Conservation (phyloP, 2,888 invertebrate genomes). For the Phrixothrix hirtus region DNA sequence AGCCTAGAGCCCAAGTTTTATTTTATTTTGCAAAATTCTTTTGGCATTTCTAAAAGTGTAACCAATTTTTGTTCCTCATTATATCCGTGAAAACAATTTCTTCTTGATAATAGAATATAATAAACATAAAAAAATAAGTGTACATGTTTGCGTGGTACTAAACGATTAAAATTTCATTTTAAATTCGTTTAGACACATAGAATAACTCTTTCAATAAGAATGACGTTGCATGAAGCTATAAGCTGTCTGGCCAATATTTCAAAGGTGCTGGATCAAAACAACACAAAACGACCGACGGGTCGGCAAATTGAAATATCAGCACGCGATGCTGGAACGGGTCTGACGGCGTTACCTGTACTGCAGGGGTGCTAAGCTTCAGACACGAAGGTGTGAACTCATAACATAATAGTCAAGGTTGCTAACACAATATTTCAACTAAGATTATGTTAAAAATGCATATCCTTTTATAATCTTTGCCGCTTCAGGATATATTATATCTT, state of each 20-base stretch:
- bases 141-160: slow-evolving; percentile 25
- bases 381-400: slow-evolving; percentile 34
- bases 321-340: slow-evolving; percentile 41
- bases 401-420: slow-evolving; percentile 15
- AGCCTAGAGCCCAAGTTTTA: too few species aligned
- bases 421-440: slow-evolving; percentile 14
- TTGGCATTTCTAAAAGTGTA: too few species aligned
- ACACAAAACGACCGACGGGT: slow-evolving; percentile 46
- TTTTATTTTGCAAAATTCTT: too few species aligned
- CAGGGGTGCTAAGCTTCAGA: slow-evolving; percentile 33
- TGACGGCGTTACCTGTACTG: slow-evolving; percentile 25
- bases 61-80: too few species aligned
- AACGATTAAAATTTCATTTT: slow-evolving; percentile 39
- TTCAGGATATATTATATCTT: neutral
- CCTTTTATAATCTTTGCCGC: slow-evolving; percentile 1
- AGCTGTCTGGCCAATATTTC: slow-evolving; percentile 44
- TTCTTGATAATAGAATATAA: too few species aligned
- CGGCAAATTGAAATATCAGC: slow-evolving; percentile 46
- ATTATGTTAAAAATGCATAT: slow-evolving; percentile 4
- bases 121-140: too few species aligned
- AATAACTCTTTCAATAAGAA: slow-evolving; percentile 38
- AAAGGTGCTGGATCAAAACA: slow-evolving; percentile 48
- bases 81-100: too few species aligned
- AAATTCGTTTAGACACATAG: slow-evolving; percentile 39
- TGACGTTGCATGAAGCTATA: slow-evolving; percentile 42